Base-by-base conservation (phyloP, 2,888 invertebrate species). In the Parapristionchus giblindavisi region DNA sequence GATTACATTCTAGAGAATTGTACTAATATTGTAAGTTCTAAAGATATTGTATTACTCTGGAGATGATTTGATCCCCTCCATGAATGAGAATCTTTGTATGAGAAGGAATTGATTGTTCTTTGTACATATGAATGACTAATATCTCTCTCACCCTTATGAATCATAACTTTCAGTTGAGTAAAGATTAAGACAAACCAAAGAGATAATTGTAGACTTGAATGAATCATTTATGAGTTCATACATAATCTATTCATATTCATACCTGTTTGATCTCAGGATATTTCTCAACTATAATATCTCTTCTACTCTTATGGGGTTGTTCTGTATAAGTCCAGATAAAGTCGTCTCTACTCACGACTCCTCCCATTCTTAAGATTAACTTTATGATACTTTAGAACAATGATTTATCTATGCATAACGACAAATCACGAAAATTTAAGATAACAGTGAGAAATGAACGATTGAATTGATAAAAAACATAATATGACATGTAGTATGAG, bases 281-380 rank as follows among this genome's bases (percentile, higher is more conserved):
- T 90, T 97, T 97, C 87, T 94, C 93, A 88, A 99, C 91, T 88
- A 99, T 99, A 85, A 94, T 92, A 91, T 94, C 95, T 78, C 99
- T 91, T 78, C 99, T 92, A 77, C 93, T 93, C 6, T 96, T 96
- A 89, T 99, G 99, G 14, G 99, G 99, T 89, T 99, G 98, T 88
- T 98, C 97, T 0, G 94, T 95, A 86, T 95, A 95, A 54, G 92
- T 92, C 98, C 98, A 99, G 89, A 98, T 96, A 88, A 96, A 99
- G 90, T 99, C 97, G 1, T 92, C 93, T 86, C 95, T 92, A 32
- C 97, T 94, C 61, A 96, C 96, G 87, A 92, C 92, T 83, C 95
- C 94, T 77, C 98, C 98, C 98, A 98, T 98, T 66, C 48, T 17
- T 48, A 29, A 68, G 34, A 51, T 8, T 24, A 24, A 14, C 63